Evolutionary conservation across 2,113 vertebrate species (phyloP), one percentile per base, ranked within the genome.

Genomic region (Herpetotheres cachinnans): DNA sequence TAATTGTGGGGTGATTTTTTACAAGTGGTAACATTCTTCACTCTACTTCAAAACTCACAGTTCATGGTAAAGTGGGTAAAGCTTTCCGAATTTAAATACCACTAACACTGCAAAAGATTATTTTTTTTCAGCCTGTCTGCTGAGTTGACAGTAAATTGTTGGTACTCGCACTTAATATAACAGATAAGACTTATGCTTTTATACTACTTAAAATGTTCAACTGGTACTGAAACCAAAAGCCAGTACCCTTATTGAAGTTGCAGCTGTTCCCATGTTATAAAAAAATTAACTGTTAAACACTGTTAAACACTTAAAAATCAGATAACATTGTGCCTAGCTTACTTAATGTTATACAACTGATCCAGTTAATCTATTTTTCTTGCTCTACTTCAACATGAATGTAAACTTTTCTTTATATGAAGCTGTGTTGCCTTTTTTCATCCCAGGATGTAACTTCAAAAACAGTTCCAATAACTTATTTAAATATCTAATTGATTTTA

Each of bases 401-500:
- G 16, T 61, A 34, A 90, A 44, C 40, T 58, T 56, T 47, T 59
- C 70, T 70, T 54, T 14, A 52, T 2, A 62, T 30, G 26, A 89
- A 96, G 16, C 15, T 40, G 8, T 65, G 46, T 29, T 84, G 49
- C 11, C 42, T 78, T 89, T 86, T 90, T 79, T 77, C 40, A 96
- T 87, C n/a, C 69, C 62, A 71, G n/a, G 55, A 82, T 69, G 34
- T 40, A 78, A 78, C 50, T 89, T 89, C 77, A 93, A 78, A 85
- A 93, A 25, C 30, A 54, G 70, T 67, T 73, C 52, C 36, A 84
- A 61, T 36, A 88, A 30, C 55, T 93, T 58, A 94, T 96, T 70
- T 72, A 83, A 94, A 92, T 90, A 80, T 38, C 85, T 93, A 95
- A 97, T 84, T 94, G 44, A 82, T 95, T 88, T 95, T 65, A 96